phyloP scores from a whole-genome alignment of 2,888 invertebrate species.

The Macaria notata region DNA sequence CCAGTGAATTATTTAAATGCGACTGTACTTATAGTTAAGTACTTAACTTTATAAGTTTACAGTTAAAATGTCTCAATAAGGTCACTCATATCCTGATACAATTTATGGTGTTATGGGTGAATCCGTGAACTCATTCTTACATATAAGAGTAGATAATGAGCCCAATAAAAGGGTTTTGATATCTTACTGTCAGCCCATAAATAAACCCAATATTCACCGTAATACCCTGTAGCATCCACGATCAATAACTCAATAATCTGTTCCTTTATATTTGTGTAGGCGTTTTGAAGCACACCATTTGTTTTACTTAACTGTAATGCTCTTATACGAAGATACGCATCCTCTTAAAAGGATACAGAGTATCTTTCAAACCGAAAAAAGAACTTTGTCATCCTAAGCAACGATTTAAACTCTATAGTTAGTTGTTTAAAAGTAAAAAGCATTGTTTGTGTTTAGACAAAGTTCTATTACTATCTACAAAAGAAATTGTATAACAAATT shows the following conservation, averaged over 20 bases:
- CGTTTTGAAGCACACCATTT: conserved; percentile 60
- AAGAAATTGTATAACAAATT: conserved; percentile 6
- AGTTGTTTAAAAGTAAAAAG: too few relatives aligned
- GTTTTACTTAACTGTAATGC: conserved; percentile 70
- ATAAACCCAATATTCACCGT: conserved; percentile 20
- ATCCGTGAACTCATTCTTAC: too few relatives aligned
- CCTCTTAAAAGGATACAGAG: conserved; percentile 32
- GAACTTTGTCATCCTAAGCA: too few relatives aligned
- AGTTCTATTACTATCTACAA: conserved; percentile 1
- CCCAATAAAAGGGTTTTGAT: conserved; percentile 12
- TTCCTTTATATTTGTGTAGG: conserved; percentile 54
- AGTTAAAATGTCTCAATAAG: too few relatives aligned
- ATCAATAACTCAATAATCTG: conserved; percentile 61
- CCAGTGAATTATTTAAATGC: too few relatives aligned
- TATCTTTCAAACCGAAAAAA: background rate
- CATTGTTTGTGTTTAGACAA: background rate
- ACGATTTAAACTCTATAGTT: too few relatives aligned
- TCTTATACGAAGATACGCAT: conserved; percentile 50
- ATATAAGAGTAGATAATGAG: too few relatives aligned
- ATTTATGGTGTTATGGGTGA: too few relatives aligned
- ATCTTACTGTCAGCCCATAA: conserved; percentile 13
- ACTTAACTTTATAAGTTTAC: too few relatives aligned
- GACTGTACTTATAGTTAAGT: too few relatives aligned
- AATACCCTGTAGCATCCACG: conserved; percentile 35
- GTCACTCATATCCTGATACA: too few relatives aligned